Conservation (phyloP, 2,797 vertebrate genomes). For the Lithobates sylvaticus region DNA sequence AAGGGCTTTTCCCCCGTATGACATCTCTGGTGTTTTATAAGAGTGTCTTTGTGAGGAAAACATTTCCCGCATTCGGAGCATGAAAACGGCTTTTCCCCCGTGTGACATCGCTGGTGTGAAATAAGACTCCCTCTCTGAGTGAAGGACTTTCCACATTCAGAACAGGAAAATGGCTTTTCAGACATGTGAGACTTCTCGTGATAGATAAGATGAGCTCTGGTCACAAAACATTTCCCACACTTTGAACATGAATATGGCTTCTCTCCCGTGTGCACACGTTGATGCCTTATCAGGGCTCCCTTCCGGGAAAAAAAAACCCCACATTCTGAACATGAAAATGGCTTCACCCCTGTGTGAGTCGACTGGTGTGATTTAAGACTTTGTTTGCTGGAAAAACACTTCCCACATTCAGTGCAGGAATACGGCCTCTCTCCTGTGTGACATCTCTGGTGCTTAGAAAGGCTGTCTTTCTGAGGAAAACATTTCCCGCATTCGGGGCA, state of each 20-base stretch:
- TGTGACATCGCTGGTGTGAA: not conserved
- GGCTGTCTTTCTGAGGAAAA: not conserved
- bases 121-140: not conserved
- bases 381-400: not conserved
- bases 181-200: not conserved
- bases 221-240: slow-evolving; percentile 23
- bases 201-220: not conserved
- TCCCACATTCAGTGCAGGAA: not conserved
- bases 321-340: not conserved
- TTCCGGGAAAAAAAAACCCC: not conserved
- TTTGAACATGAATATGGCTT: slow-evolving; percentile 17
- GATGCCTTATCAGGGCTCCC: not conserved
- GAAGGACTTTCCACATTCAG: not conserved
- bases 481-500: slow-evolving; percentile 5
- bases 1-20: not conserved
- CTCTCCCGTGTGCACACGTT: not conserved
- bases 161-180: not conserved
- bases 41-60: not conserved
- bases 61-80: slow-evolving; percentile 1
- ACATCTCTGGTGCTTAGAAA: slow-evolving; percentile 1
- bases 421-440: not conserved
- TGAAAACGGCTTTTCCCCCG: not conserved
- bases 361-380: not conserved
- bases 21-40: slow-evolving; percentile 1
- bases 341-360: too few species aligned